phyloP scores from a whole-genome alignment of 2,113 vertebrate genomes.

The Machaerirhynchus nigripectus region DNA sequence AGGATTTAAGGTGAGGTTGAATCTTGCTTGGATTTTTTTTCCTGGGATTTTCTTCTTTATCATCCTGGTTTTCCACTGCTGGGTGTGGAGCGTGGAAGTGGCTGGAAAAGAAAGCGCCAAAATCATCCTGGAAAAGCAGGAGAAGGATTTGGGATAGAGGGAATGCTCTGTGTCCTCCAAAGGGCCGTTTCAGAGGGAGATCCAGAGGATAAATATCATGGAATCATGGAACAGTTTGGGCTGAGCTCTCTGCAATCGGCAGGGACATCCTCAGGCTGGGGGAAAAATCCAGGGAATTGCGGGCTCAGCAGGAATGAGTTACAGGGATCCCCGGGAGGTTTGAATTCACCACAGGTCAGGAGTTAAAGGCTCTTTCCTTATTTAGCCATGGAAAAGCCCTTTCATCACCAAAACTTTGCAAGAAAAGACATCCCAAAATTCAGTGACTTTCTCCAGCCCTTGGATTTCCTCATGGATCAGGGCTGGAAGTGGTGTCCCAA shows the following conservation, averaged over 20 bases:
- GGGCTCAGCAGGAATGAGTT: neutral
- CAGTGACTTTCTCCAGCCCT: neutral
- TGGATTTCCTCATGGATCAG: neutral
- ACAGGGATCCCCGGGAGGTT: neutral
- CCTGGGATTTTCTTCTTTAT: neutral
- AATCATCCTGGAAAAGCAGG: neutral
- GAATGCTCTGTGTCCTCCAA: neutral
- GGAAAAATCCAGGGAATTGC: neutral
- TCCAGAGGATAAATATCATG: neutral
- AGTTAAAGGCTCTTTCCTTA: neutral
- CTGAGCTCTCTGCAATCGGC: neutral
- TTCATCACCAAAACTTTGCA: neutral
- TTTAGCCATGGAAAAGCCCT: neutral
- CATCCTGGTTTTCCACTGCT: neutral
- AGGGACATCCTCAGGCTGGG: neutral
- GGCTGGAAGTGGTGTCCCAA: rapidly evolving
- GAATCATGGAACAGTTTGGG: neutral
- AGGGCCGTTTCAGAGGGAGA: neutral
- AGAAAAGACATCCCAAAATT: neutral
- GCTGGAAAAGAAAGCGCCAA: neutral
- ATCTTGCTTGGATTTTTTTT: rapidly evolving
- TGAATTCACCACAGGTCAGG: neutral
- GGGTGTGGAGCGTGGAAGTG: neutral
- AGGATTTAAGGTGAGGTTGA: conserved; percentile 78
- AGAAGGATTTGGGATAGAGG: neutral